These are phyloP conservation scores for Contarinia nasturtii DNA, from an alignment of 1,140 invertebrate species.

Conservation along the genomic window DNA sequence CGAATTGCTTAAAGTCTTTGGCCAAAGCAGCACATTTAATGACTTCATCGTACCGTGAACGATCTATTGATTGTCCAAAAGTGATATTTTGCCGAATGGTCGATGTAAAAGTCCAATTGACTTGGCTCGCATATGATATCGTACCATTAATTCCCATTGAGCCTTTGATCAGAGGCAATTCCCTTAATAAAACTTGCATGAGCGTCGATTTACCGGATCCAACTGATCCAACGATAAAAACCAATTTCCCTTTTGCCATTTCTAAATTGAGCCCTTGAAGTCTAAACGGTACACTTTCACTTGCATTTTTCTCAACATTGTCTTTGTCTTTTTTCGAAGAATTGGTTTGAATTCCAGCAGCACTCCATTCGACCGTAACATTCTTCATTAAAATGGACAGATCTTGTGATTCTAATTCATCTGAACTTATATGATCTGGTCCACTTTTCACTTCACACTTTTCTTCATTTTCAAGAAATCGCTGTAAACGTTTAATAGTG, in stretches of 20 bases:
- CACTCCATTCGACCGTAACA: conserved; percentile 13
- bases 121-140: conserved; percentile 32
- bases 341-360: background rate
- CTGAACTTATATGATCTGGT: no score
- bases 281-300: background rate
- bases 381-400: conserved; percentile 5
- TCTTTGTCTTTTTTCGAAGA: conserved; percentile 26
- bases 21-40: conserved; percentile 15
- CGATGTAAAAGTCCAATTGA: conserved; percentile 30
- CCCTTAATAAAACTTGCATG: conserved; percentile 40
- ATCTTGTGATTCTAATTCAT: conserved; percentile 6
- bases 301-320: conserved; percentile 11
- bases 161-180: conserved; percentile 29
- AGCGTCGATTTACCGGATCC: conserved; percentile 23
- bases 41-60: conserved; percentile 7
- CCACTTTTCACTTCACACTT: no score
- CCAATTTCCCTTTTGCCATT: conserved; percentile 18
- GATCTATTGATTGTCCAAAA: conserved; percentile 30
- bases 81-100: conserved; percentile 32
- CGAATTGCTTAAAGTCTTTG: conserved; percentile 27
- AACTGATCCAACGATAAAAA: conserved; percentile 2
- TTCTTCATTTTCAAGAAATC: conserved; percentile 30
- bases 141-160: conserved; percentile 17
- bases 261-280: conserved; percentile 27
- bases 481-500: conserved; percentile 33